phyloP scores from a whole-genome alignment of 2,113 vertebrate species.

The Odobenus rosmarus region DNA sequence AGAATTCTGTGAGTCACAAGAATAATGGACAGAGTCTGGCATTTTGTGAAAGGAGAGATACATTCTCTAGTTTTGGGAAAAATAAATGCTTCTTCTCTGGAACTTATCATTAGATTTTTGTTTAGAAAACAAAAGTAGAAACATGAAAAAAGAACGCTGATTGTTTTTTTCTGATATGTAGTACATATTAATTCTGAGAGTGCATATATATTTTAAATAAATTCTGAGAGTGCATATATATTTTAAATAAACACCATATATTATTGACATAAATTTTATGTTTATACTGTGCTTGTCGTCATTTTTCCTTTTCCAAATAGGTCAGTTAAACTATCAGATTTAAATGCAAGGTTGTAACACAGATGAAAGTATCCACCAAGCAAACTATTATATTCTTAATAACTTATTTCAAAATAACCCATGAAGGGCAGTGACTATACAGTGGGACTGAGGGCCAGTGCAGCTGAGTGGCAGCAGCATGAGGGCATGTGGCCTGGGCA shows the following conservation, averaged over 20 bases:
- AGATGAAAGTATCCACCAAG: not conserved
- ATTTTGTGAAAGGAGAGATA: slow-evolving; percentile 42
- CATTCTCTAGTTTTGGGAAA: not conserved
- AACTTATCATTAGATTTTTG: slow-evolving; percentile 31
- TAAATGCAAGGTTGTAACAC: not conserved
- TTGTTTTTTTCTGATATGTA: not conserved
- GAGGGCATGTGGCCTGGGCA: not conserved
- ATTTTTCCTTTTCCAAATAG: not conserved
- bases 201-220: slow-evolving; percentile 42
- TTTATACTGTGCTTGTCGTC: not conserved
- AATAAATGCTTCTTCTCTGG: not conserved
- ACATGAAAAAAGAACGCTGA: not conserved
- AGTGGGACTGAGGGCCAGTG: not conserved
- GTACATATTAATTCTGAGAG: not conserved
- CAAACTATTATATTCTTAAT: not conserved
- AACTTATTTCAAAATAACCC: not conserved
- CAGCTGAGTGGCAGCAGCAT: not conserved
- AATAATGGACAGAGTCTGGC: not conserved
- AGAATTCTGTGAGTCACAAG: slow-evolving; percentile 48
- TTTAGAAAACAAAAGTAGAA: slow-evolving; percentile 55
- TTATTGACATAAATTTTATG: not conserved
- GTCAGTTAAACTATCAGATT: not conserved
- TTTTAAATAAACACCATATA: slow-evolving; percentile 31
- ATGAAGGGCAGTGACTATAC: not conserved
- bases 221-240: not conserved